Percentiles rank a stretch among this genome's conserved stretches.
These are phyloP conservation scores for Leptopterna dolabrata DNA, from an alignment of 2,888 invertebrate species.

Conservation along the genomic window DNA sequence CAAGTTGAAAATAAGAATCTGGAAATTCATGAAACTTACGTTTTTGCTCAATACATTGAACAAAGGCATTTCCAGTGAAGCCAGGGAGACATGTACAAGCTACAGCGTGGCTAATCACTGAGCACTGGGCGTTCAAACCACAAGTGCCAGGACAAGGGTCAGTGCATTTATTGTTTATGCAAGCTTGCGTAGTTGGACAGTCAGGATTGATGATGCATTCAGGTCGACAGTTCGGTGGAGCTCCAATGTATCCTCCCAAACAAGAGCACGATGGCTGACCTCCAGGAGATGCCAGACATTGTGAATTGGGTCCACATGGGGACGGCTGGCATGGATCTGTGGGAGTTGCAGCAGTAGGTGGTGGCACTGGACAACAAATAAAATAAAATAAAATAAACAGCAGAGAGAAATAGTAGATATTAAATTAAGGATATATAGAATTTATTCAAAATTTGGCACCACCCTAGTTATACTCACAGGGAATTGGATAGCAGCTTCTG, in stretches of 20 bases:
- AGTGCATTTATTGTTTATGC: constrained; percentile 82
- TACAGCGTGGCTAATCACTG: constrained; percentile 82
- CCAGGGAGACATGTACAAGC: constrained; percentile 82
- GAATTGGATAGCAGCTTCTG: constrained; percentile 55
- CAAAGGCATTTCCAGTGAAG: constrained; percentile 85
- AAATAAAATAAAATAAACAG: constrained; percentile 31
- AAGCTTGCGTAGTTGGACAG: constrained; percentile 81
- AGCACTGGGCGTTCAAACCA: constrained; percentile 82
- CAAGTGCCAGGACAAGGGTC: constrained; percentile 88
- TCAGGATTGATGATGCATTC: constrained; percentile 86
- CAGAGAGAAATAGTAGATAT: not conserved
- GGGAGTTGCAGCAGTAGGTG: constrained; percentile 65
- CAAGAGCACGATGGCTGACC: constrained; percentile 80
- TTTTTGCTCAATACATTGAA: constrained; percentile 77
- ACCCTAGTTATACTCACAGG: constrained; percentile 48
- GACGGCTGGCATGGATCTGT: constrained; percentile 76
- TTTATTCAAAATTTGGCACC: not conserved
- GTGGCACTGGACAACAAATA: too few species aligned
- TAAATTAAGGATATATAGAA: not conserved
- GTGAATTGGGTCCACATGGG: constrained; percentile 85
- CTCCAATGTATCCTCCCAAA: constrained; percentile 79
- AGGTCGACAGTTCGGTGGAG: constrained; percentile 84
- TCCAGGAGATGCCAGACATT: constrained; percentile 73
- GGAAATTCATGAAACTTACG: constrained; percentile 66
- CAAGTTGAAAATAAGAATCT: not conserved